These are phyloP conservation scores for Limnothrissa miodon DNA, from an alignment of 2,113 vertebrate species.

Conservation along the genomic window DNA sequence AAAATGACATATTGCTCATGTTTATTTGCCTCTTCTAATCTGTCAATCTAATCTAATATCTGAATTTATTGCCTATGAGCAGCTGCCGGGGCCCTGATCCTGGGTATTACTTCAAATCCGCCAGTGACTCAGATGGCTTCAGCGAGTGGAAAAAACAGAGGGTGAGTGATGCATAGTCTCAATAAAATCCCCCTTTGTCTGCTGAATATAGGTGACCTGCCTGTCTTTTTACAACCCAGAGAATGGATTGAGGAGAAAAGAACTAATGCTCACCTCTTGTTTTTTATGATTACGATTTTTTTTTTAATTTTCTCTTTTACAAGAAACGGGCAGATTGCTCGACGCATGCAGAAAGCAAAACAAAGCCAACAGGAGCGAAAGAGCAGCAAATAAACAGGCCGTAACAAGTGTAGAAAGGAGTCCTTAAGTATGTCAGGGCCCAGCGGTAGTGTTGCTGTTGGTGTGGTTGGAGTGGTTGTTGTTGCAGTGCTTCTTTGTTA, in stretches of 20 bases:
- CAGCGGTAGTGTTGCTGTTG: neutral
- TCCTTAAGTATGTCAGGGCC: neutral
- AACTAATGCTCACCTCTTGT: neutral
- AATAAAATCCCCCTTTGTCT: conserved; percentile 13
- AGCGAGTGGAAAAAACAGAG: conserved; percentile 45
- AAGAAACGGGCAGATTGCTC: neutral
- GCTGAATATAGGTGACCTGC: neutral
- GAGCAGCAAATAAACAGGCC: neutral
- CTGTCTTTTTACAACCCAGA: neutral
- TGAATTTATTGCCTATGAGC: conserved; percentile 51
- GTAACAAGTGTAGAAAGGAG: neutral
- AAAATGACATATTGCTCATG: conserved; percentile 58
- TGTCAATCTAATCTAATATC: conserved; percentile 65
- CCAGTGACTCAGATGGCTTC: conserved; percentile 50
- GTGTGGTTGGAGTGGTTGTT: neutral
- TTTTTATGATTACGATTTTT: neutral
- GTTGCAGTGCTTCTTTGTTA: neutral
- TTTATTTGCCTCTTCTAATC: conserved; percentile 61
- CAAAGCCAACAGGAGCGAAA: neutral
- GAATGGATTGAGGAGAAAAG: neutral
- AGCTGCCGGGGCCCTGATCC: conserved; percentile 57
- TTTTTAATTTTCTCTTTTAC: neutral
- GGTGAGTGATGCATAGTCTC: conserved; percentile 41
- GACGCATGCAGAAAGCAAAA: neutral
- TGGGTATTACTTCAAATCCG: conserved; percentile 67